Percentiles rank a stretch among this genome's conserved stretches.
Evolutionary conservation across 2,888 invertebrate species (phyloP).

Genomic region (Steinernema scapterisci): DNA sequence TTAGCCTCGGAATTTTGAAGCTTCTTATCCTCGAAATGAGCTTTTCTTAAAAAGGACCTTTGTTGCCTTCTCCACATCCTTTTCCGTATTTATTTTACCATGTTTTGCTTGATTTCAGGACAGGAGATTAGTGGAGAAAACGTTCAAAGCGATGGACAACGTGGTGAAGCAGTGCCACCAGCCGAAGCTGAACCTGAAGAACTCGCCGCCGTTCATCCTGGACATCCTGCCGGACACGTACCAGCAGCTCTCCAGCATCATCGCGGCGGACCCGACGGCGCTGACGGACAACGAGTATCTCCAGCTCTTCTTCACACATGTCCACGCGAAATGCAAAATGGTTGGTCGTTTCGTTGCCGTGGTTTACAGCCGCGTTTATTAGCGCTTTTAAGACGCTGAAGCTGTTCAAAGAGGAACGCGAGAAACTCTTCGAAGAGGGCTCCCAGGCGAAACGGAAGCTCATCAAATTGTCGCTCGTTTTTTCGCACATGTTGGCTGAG

Average conservation of each 20-base stretch:
- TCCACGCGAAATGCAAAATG: constrained; percentile 97
- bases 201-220: constrained; percentile 97
- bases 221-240: constrained; percentile 99
- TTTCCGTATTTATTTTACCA: too few relatives aligned
- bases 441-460: constrained; percentile 90
- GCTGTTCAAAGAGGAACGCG: constrained; percentile 93
- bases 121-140: constrained; percentile 53
- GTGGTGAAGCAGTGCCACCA: constrained; percentile 98
- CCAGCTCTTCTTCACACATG: constrained; percentile 93
- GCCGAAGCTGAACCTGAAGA: constrained; percentile 86
- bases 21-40: too few relatives aligned
- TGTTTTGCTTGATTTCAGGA: constrained; percentile 69
- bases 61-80: too few relatives aligned
- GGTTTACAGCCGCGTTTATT: constrained; percentile 30
- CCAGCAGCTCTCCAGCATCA: constrained; percentile 77
- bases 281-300: constrained; percentile 84
- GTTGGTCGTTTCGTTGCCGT: constrained; percentile 67
- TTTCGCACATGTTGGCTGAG: constrained; percentile 99
- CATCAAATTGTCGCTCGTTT: constrained; percentile 95
- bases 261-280: constrained; percentile 51
- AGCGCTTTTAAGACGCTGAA: constrained; percentile 75
- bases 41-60: too few relatives aligned
- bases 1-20: too few relatives aligned
- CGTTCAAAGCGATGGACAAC: constrained; percentile 60
- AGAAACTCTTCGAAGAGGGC: constrained; percentile 86